Conservation (phyloP, 2,797 vertebrate species). For the Sebastes vulpes region DNA sequence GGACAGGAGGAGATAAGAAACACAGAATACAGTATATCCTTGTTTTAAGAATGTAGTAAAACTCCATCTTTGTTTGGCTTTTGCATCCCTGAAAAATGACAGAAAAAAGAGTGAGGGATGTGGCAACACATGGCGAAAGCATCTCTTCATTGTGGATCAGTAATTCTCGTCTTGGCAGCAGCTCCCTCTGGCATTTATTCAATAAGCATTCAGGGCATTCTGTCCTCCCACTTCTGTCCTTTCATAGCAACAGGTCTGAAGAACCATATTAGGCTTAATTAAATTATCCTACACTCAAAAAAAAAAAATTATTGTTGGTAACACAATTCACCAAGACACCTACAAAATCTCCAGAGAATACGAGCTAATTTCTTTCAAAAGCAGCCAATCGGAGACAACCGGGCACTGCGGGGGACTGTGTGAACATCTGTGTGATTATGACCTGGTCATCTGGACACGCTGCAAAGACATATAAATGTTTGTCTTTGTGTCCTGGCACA, state of each 20-base stretch:
- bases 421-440: slow-evolving; percentile 74
- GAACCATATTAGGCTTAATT: slow-evolving; percentile 58
- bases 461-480: slow-evolving; percentile 51
- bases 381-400: slow-evolving; percentile 63
- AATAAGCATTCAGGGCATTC: slow-evolving; percentile 64
- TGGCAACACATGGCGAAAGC: slow-evolving; percentile 34
- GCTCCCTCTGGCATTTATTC: slow-evolving; percentile 60
- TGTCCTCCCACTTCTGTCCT: slow-evolving; percentile 60
- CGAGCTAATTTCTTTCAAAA: slow-evolving; percentile 58
- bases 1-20: slow-evolving; percentile 26
- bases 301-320: slow-evolving; percentile 47
- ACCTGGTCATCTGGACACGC: slow-evolving; percentile 61
- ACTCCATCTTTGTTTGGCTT: slow-evolving; percentile 12
- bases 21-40: background rate
- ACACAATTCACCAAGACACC: slow-evolving; percentile 28
- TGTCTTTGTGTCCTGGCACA: slow-evolving; percentile 33
- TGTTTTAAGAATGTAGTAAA: slow-evolving; percentile 5
- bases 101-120: background rate
- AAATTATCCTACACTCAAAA: slow-evolving; percentile 47
- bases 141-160: slow-evolving; percentile 51
- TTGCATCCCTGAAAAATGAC: slow-evolving; percentile 13
- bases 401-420: slow-evolving; percentile 33
- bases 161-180: slow-evolving; percentile 64
- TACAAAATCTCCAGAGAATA: slow-evolving; percentile 40
- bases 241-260: slow-evolving; percentile 70